phyloP scores from a whole-genome alignment of 1,140 invertebrate genomes.

The Cotesia glomerata region DNA sequence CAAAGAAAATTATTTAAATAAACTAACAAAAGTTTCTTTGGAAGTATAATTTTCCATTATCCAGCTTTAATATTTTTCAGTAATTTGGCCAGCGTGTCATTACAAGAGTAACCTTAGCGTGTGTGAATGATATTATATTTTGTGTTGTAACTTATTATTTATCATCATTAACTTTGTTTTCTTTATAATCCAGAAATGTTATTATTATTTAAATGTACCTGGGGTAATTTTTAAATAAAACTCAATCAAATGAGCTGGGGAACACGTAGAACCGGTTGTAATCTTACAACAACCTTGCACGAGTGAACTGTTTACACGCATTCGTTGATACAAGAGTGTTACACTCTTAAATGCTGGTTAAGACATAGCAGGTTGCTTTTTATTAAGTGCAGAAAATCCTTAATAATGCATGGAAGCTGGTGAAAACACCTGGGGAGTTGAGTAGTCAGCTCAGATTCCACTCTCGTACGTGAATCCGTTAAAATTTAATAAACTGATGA shows the following conservation, averaged over 20 bases:
- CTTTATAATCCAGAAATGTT: neutral
- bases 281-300: constrained; percentile 12
- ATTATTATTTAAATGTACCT: neutral
- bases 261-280: constrained; percentile 8
- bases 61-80: neutral
- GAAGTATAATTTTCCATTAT: too few species aligned
- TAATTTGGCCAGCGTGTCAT: neutral
- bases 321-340: neutral
- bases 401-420: too few species aligned
- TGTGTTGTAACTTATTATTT: neutral
- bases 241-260: neutral
- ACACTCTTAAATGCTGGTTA: neutral
- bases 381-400: too few species aligned
- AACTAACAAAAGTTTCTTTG: too few species aligned
- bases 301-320: constrained; percentile 17
- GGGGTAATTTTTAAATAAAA: neutral
- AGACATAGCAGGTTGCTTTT: too few species aligned
- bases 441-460: too few species aligned
- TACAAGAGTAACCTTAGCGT: neutral
- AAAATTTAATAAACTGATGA: too few species aligned
- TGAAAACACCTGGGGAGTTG: too few species aligned
- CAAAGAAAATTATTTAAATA: too few species aligned
- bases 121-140: neutral
- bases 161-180: too few species aligned
- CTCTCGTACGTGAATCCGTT: too few species aligned